phyloP scores from a whole-genome alignment of 2,888 invertebrate species.

The Quadriops clusia region DNA sequence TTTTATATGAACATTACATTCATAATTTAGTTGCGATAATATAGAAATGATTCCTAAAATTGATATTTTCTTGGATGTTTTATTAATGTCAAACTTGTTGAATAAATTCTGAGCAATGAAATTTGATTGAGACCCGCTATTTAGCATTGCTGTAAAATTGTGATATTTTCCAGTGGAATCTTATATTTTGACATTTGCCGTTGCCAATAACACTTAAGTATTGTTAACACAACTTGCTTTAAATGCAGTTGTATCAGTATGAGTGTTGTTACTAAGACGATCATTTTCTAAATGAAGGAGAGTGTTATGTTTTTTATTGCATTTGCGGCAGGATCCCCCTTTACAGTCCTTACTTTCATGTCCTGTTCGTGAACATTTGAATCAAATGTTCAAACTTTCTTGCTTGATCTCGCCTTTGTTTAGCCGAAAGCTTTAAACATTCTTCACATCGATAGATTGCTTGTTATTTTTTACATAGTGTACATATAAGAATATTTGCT shows the following conservation, averaged over 20 bases:
- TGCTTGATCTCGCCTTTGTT: too few species aligned
- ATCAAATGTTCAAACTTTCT: too few species aligned
- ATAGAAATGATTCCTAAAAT: constrained; percentile 11
- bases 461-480: too few species aligned
- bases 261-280: background rate
- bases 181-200: constrained; percentile 9
- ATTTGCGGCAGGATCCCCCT: constrained; percentile 9
- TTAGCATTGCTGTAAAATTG: constrained; percentile 10
- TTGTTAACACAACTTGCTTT: too few species aligned
- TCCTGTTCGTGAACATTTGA: constrained; percentile 11
- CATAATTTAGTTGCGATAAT: constrained; percentile 5
- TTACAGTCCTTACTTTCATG: constrained; percentile 11
- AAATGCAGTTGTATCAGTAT: too few species aligned
- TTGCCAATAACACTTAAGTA: constrained; percentile 12
- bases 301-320: constrained; percentile 13
- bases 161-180: constrained; percentile 1
- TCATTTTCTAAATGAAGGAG: constrained; percentile 11
- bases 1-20: constrained; percentile 7
- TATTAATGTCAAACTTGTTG: constrained; percentile 7
- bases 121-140: constrained; percentile 13
- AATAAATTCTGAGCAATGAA: constrained; percentile 11
- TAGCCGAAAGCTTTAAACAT: too few species aligned
- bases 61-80: constrained; percentile 5
- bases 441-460: too few species aligned
- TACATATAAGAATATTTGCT: too few species aligned